These are phyloP conservation scores for Caerostris extrusa DNA, from an alignment of 1,140 invertebrate species.

Conservation along the genomic window DNA sequence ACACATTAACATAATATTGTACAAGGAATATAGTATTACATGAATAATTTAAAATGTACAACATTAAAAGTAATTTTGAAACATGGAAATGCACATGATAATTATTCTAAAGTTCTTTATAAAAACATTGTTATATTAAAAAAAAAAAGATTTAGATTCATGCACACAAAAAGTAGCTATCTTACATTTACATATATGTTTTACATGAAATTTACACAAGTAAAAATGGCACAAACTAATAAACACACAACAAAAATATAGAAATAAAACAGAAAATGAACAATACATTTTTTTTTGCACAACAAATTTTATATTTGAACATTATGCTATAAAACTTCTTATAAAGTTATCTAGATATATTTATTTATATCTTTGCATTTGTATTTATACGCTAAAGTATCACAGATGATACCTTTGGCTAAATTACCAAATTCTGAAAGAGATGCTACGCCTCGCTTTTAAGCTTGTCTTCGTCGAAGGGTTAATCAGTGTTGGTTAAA, in stretches of 20 bases:
- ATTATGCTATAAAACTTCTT: conserved; percentile 70
- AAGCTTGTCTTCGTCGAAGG: conserved; percentile 23
- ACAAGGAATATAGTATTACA: no score
- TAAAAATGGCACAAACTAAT: conserved; percentile 46
- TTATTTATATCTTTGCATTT: conserved; percentile 67
- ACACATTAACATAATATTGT: no score
- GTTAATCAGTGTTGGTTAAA: not conserved
- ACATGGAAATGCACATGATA: not conserved
- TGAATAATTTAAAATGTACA: no score
- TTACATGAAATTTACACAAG: conserved; percentile 9
- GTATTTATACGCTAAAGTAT: conserved; percentile 75
- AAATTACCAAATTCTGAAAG: conserved; percentile 75
- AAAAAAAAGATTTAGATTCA: not conserved
- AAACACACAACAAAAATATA: conserved; percentile 48
- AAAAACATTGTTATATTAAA: no score
- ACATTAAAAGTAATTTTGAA: no score
- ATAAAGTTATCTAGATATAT: conserved; percentile 76
- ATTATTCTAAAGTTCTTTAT: not conserved
- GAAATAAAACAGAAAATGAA: not conserved
- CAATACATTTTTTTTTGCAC: conserved; percentile 39
- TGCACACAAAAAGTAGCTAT: not conserved
- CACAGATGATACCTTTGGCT: conserved; percentile 77
- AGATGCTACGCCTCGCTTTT: conserved; percentile 47
- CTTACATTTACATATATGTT: not conserved
- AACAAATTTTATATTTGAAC: conserved; percentile 58